Percentiles rank a stretch among this genome's conserved stretches.
Evolutionary conservation across 2,797 vertebrate genomes (phyloP).

Genomic region (Rhabdomys pumilio): DNA sequence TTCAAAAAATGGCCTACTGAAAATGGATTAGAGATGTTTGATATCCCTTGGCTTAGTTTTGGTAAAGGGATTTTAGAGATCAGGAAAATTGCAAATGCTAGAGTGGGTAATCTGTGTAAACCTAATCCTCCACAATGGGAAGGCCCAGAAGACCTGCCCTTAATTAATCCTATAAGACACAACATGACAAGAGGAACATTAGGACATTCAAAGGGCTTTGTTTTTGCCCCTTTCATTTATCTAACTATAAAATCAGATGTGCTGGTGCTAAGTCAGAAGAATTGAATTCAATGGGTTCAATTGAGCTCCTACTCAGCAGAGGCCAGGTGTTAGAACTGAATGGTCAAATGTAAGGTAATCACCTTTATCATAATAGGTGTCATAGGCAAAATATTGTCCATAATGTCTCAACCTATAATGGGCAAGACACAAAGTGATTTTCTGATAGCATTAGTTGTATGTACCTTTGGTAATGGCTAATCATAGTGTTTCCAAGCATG

Average conservation of each 20-base stretch:
- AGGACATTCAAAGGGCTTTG: not conserved
- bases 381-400: not conserved
- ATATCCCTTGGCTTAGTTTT: not conserved
- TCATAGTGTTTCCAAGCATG: not conserved
- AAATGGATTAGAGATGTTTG: not conserved
- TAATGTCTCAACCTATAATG: not conserved
- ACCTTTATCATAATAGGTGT: not conserved
- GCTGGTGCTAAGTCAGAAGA: not conserved
- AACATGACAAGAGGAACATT: not conserved
- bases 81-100: not conserved
- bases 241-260: not conserved
- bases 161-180: not conserved
- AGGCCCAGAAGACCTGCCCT: not conserved
- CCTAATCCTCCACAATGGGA: not conserved
- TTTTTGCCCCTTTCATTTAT: too few relatives aligned
- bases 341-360: not conserved
- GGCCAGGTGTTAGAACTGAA: not conserved
- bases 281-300: not conserved
- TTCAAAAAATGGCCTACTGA: not conserved
- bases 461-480: not conserved
- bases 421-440: not conserved
- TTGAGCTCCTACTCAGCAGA: not conserved
- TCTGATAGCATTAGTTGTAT: not conserved
- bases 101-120: not conserved
- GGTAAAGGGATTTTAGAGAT: not conserved